phyloP scores from a whole-genome alignment of 2,797 vertebrate species.

The Tenualosa ilisha region DNA sequence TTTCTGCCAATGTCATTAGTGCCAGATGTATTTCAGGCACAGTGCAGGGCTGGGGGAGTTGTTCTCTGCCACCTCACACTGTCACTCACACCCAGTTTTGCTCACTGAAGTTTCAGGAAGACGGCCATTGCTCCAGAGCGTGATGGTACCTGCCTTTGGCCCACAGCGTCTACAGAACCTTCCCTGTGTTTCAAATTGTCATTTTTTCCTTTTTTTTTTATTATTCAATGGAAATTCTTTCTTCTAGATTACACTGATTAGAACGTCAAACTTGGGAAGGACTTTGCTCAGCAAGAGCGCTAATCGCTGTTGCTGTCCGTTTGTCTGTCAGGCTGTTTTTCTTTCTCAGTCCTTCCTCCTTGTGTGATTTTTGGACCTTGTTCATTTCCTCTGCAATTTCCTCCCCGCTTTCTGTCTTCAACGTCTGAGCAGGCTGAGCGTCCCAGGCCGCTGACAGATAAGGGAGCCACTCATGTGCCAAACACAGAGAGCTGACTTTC shows the following conservation, averaged over 20 bases:
- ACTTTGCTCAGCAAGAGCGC: neutral
- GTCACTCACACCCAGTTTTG: neutral
- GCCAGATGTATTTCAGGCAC: neutral
- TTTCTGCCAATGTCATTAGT: neutral
- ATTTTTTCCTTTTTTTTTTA: neutral
- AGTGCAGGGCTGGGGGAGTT: neutral
- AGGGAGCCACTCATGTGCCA: neutral
- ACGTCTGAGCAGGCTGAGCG: neutral
- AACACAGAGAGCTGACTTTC: neutral
- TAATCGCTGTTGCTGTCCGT: neutral
- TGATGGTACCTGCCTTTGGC: neutral
- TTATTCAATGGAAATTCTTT: neutral
- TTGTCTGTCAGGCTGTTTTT: conserved; percentile 13
- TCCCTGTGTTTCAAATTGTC: neutral
- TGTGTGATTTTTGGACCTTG: conserved; percentile 31
- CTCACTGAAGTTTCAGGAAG: neutral
- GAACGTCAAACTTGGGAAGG: neutral
- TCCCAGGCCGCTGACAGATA: neutral
- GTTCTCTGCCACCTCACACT: neutral
- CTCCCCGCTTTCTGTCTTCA: neutral
- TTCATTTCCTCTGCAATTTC: conserved; percentile 56
- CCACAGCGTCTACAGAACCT: neutral
- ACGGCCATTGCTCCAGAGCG: neutral
- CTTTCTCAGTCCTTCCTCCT: conserved; percentile 1
- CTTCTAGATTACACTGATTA: neutral